Evolutionary conservation across 1,140 invertebrate species (phyloP).

Genomic region (Ips typographus): DNA sequence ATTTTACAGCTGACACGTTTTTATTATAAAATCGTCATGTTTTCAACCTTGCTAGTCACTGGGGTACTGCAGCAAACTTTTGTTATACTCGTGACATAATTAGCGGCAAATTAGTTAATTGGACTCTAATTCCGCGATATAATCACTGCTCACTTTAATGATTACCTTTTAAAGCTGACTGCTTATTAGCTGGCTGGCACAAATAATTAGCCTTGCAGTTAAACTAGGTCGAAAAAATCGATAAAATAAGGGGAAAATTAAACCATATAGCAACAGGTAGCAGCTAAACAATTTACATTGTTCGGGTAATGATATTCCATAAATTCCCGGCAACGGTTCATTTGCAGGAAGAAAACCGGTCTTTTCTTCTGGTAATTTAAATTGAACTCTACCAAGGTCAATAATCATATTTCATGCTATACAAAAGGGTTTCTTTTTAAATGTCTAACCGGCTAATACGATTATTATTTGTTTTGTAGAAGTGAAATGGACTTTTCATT

Average conservation of each 20-base stretch:
- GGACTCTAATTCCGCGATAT: background rate
- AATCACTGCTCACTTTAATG: background rate
- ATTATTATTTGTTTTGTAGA: no score
- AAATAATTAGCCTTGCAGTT: background rate
- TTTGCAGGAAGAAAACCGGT: background rate
- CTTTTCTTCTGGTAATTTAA: background rate
- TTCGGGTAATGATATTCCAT: background rate
- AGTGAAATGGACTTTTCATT: no score
- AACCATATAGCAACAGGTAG: conserved; percentile 4
- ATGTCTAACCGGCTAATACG: no score
- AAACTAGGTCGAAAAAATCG: conserved; percentile 3
- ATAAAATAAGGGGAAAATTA: background rate
- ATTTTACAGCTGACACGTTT: no score
- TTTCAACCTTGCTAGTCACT: no score
- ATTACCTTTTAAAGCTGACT: background rate
- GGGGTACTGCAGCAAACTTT: no score
- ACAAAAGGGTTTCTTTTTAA: no score
- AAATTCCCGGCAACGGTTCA: background rate
- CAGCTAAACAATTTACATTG: background rate
- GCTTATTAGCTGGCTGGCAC: background rate
- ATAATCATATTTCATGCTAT: no score
- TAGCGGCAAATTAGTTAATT: background rate
- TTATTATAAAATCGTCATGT: no score
- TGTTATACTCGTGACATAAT: no score
- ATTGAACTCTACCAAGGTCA: no score